phyloP scores from a whole-genome alignment of 2,888 invertebrate species.

The Marronus borbonicus region DNA sequence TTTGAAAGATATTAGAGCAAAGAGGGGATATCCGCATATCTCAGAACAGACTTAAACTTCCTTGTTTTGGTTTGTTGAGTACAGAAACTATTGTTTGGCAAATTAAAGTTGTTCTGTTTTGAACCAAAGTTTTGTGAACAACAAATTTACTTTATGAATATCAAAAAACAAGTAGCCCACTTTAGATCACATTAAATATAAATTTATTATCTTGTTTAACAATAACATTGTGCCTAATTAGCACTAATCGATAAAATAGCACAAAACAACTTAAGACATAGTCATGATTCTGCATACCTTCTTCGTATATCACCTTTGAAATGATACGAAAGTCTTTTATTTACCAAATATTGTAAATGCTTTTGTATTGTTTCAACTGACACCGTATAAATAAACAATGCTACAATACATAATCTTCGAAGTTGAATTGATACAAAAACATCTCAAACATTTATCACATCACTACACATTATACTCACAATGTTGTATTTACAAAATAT shows the following conservation, averaged over 20 bases:
- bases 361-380: slow-evolving; percentile 19
- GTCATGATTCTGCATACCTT: slow-evolving; percentile 27
- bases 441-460: slow-evolving; percentile 26
- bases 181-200: slow-evolving; percentile 26
- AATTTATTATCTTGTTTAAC: slow-evolving; percentile 15
- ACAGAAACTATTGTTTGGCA: not conserved
- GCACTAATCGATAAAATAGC: slow-evolving; percentile 34
- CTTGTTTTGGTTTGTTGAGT: too few relatives aligned
- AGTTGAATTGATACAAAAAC: slow-evolving; percentile 18
- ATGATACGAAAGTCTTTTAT: slow-evolving; percentile 33
- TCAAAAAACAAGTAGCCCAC: slow-evolving; percentile 10
- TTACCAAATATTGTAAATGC: slow-evolving; percentile 20
- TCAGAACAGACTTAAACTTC: too few relatives aligned
- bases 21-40: too few relatives aligned
- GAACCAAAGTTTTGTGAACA: not conserved
- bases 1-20: too few relatives aligned
- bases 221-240: slow-evolving; percentile 39
- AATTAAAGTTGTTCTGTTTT: not conserved
- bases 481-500: slow-evolving; percentile 44
- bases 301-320: slow-evolving; percentile 24
- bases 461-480: slow-evolving; percentile 25
- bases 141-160: not conserved
- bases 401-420: too few relatives aligned
- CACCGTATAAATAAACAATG: not conserved
- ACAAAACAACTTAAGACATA: slow-evolving; percentile 25